Evolutionary conservation across 2,113 vertebrate genomes (phyloP).

Genomic region (Anoplopoma fimbria): DNA sequence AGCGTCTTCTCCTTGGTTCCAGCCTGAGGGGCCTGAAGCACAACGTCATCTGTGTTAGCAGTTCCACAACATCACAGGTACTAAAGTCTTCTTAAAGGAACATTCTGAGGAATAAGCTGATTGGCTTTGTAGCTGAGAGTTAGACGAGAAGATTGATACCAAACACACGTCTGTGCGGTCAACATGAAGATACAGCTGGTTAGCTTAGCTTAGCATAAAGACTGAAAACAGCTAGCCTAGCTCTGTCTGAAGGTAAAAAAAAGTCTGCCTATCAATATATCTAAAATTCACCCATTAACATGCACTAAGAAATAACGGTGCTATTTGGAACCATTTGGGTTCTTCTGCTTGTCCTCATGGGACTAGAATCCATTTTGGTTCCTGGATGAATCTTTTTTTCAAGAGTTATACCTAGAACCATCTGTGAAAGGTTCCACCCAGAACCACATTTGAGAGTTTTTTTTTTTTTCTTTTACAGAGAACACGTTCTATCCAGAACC

Average conservation of each 20-base stretch:
- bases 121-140: background rate
- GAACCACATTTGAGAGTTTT: too few relatives aligned
- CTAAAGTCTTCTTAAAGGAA: background rate
- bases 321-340: background rate
- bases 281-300: background rate
- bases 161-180: background rate
- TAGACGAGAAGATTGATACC: background rate
- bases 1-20: conserved; percentile 99
- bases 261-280: background rate
- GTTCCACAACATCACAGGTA: background rate
- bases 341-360: background rate
- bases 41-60: background rate
- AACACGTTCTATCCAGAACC: too few relatives aligned
- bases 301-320: background rate
- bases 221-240: background rate
- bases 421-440: too few relatives aligned
- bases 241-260: background rate
- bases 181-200: background rate
- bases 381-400: too few relatives aligned
- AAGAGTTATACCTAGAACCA: background rate
- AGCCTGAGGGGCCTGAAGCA: conserved; percentile 93
- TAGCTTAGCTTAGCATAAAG: background rate
- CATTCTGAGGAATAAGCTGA: background rate
- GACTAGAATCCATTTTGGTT: background rate
- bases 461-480: too few relatives aligned